phyloP scores from a whole-genome alignment of 2,797 vertebrate genomes.

The Anabas testudineus region DNA sequence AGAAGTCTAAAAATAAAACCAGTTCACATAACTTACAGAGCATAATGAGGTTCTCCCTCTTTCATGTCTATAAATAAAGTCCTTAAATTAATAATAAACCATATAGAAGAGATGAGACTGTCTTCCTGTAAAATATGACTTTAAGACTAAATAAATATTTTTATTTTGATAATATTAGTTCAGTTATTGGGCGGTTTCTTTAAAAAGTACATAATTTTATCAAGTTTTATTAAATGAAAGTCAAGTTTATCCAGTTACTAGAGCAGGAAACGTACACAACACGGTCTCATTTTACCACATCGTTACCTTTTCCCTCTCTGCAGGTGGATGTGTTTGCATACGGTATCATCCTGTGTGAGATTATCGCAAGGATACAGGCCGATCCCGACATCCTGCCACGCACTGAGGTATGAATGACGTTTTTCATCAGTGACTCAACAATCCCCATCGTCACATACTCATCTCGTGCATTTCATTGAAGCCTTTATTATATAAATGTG shows the following conservation, averaged over 20 bases:
- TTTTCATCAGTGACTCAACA: neutral
- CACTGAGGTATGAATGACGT: conserved; percentile 85
- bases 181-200: too few species aligned
- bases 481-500: neutral
- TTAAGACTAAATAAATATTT: too few species aligned
- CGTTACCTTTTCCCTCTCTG: neutral
- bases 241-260: too few species aligned
- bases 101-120: too few species aligned
- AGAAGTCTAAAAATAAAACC: neutral
- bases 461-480: neutral
- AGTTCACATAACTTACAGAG: neutral
- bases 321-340: conserved; percentile 96
- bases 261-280: fast-evolving
- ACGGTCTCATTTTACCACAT: neutral
- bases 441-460: neutral
- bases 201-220: neutral
- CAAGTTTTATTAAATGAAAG: too few species aligned
- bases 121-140: too few species aligned
- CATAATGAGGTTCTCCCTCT: neutral
- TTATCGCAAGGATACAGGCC: conserved; percentile 92
- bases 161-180: too few species aligned
- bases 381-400: conserved; percentile 96
- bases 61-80: too few species aligned
- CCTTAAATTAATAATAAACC: too few species aligned
- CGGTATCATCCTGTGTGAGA: conserved; percentile 95